These are phyloP conservation scores for Bagarius yarrelli DNA, from an alignment of 2,113 vertebrate genomes.

Conservation along the genomic window DNA sequence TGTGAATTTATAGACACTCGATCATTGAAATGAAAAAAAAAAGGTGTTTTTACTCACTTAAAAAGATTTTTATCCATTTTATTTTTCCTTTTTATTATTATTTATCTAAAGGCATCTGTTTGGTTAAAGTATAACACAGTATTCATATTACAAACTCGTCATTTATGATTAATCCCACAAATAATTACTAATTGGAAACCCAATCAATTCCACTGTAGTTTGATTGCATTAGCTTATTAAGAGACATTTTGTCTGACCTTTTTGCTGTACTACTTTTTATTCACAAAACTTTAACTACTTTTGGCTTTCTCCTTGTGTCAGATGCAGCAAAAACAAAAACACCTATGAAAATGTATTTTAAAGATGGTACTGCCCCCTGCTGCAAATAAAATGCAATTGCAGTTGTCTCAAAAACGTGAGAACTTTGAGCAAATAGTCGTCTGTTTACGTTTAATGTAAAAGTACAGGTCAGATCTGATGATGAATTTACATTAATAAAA, in stretches of 20 bases:
- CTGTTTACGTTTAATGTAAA: background rate
- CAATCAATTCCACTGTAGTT: too few species aligned
- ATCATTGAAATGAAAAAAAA: too few species aligned
- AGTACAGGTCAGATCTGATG: background rate
- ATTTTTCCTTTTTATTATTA: too few species aligned
- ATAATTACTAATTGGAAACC: too few species aligned
- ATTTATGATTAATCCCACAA: too few species aligned
- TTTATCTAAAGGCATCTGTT: too few species aligned
- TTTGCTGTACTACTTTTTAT: constrained; percentile 14
- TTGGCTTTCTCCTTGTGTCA: background rate
- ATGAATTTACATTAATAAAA: background rate
- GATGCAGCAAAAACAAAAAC: constrained; percentile 12
- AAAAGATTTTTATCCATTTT: too few species aligned
- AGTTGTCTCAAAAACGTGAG: background rate
- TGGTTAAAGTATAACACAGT: too few species aligned
- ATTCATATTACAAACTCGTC: too few species aligned
- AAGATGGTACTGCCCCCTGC: constrained; percentile 35
- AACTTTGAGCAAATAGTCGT: constrained; percentile 40
- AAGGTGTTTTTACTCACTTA: too few species aligned
- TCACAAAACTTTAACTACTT: background rate
- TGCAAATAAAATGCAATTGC: constrained; percentile 3
- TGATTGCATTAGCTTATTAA: too few species aligned
- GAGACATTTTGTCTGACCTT: too few species aligned
- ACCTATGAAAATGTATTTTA: background rate
- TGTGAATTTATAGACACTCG: background rate